Conservation (phyloP, 2,113 vertebrate genomes). For the Rhynchomys soricoides region DNA sequence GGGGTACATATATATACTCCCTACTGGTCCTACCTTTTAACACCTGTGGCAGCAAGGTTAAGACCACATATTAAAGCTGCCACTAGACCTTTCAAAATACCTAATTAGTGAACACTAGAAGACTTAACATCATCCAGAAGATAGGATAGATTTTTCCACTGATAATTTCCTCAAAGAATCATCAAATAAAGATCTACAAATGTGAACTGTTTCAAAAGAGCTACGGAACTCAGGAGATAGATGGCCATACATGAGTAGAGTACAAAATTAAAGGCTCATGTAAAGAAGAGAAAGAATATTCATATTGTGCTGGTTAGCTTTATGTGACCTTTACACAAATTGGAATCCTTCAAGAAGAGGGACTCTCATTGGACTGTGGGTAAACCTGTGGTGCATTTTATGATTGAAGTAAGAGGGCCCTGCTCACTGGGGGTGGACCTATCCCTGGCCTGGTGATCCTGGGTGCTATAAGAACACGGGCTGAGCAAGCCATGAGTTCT, state of each 20-base stretch:
- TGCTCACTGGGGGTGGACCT: not conserved
- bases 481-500: not conserved
- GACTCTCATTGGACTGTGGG: not conserved
- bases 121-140: not conserved
- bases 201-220: not conserved
- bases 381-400: not conserved
- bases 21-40: not conserved
- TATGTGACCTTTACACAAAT: not conserved
- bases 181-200: not conserved
- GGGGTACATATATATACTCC: not conserved
- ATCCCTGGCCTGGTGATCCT: not conserved
- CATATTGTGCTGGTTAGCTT: not conserved
- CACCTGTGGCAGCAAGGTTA: not conserved
- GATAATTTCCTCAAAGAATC: not conserved
- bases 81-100: not conserved
- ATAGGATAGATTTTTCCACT: not conserved
- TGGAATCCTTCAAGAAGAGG: not conserved
- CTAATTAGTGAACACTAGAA: not conserved
- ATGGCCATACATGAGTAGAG: not conserved
- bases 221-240: not conserved
- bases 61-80: not conserved
- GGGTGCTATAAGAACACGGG: not conserved
- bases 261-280: not conserved
- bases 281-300: not conserved
- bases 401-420: not conserved